phyloP scores from a whole-genome alignment of 2,888 invertebrate species.

The Dryobotodes eremita region DNA sequence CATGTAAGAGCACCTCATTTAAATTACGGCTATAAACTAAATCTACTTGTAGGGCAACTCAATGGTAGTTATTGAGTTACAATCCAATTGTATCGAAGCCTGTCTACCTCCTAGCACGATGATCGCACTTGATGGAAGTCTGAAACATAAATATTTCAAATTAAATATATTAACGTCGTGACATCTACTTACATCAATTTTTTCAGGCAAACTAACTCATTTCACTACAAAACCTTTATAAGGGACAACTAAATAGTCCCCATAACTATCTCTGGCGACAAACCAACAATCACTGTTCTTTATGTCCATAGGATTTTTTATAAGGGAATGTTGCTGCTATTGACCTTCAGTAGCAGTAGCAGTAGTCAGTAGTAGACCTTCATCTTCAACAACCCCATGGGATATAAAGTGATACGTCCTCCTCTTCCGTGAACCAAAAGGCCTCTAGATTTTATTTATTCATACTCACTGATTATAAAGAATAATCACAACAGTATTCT shows the following conservation, averaged over 20 bases:
- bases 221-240: neutral
- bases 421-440: too few relatives aligned
- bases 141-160: neutral
- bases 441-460: neutral
- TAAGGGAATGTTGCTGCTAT: neutral
- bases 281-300: neutral
- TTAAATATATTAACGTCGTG: neutral
- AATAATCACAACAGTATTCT: slow-evolving; percentile 79
- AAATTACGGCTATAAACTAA: neutral
- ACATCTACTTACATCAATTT: neutral
- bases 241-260: neutral
- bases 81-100: slow-evolving; percentile 8
- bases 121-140: slow-evolving; percentile 1
- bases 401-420: neutral
- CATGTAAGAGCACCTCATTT: neutral
- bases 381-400: neutral
- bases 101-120: slow-evolving; percentile 2
- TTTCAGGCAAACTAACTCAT: neutral
- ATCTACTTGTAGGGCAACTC: slow-evolving; percentile 1
- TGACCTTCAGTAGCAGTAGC: neutral
- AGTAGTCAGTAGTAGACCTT: too few relatives aligned
- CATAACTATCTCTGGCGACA: neutral
- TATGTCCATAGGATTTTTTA: neutral
- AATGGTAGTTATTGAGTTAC: slow-evolving; percentile 9
- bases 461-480: slow-evolving; percentile 81